phyloP scores from a whole-genome alignment of 2,888 invertebrate genomes.

The Cloeon dipterum region DNA sequence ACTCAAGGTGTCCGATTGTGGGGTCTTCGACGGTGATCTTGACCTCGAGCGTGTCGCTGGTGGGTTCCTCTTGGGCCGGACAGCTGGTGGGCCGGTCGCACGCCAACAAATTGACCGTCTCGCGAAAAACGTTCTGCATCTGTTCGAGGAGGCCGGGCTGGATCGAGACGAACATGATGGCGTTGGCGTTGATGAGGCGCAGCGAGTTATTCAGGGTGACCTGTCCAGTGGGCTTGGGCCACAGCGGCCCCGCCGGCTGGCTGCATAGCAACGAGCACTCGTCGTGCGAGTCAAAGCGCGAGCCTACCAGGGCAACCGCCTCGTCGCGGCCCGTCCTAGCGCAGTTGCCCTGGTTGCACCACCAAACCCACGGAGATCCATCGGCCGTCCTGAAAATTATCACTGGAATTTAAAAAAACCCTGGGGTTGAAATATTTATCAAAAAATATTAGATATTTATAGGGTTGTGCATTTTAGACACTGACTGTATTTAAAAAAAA shows the following conservation, averaged over 20 bases:
- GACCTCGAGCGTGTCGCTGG: conserved; percentile 5
- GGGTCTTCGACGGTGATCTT: conserved; percentile 7
- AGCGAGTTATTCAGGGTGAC: conserved; percentile 19
- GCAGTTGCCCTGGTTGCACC: conserved; percentile 42
- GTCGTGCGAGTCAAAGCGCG: conserved; percentile 28
- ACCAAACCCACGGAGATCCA: conserved; percentile 44
- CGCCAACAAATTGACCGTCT: conserved; percentile 26
- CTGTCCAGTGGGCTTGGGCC: conserved; percentile 37
- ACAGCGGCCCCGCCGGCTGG: conserved; percentile 36
- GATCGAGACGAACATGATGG: conserved; percentile 22
- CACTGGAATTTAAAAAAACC: no score
- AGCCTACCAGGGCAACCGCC: conserved; percentile 19
- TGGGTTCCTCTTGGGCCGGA: conserved; percentile 14
- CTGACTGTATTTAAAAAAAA: no score
- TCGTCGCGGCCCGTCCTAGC: conserved; percentile 28
- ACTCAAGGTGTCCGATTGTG: conserved; percentile 12
- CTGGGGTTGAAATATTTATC: no score
- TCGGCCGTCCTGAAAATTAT: no score
- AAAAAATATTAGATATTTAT: no score
- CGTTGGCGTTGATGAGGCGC: conserved; percentile 12
- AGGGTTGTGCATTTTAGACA: no score
- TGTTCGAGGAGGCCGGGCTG: conserved; percentile 24
- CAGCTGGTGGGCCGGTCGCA: conserved; percentile 14
- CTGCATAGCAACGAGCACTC: conserved; percentile 46
- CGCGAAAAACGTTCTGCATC: conserved; percentile 20